These are phyloP conservation scores for Gallinago paraguaiae DNA, from an alignment of 2,113 vertebrate genomes.

Conservation along the genomic window DNA sequence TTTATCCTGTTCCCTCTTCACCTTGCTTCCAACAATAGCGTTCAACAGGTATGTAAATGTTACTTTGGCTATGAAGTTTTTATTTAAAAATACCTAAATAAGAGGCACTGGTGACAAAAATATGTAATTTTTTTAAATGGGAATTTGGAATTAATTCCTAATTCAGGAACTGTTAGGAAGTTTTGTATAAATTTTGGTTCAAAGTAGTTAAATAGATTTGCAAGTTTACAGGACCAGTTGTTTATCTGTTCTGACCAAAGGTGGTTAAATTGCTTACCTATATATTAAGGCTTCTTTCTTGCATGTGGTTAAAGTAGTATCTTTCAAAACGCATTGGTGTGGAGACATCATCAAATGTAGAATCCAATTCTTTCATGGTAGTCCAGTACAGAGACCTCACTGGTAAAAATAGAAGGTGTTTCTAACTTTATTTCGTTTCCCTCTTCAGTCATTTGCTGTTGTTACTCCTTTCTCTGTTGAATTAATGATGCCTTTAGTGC, in stretches of 20 bases:
- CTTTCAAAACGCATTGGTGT: background rate
- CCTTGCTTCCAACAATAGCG: background rate
- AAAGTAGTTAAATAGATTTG: background rate
- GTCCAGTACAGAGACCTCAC: background rate
- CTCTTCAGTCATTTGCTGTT: background rate
- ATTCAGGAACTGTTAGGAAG: background rate
- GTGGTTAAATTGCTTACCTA: background rate
- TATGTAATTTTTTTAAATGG: fast-evolving
- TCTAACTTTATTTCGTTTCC: background rate
- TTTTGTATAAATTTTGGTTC: background rate
- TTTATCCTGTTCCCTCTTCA: background rate
- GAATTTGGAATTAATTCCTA: background rate
- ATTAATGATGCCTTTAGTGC: background rate
- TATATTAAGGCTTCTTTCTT: background rate
- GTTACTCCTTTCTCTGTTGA: background rate
- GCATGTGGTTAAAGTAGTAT: background rate
- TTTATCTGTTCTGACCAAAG: background rate
- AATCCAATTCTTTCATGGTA: background rate
- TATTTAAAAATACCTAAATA: background rate
- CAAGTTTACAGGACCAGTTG: background rate
- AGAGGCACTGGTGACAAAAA: background rate
- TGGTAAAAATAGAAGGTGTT: background rate
- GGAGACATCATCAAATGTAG: background rate
- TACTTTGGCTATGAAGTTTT: background rate
- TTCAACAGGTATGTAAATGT: background rate